phyloP scores from a whole-genome alignment of 2,113 vertebrate species.

The Oxyruncus cristatus region DNA sequence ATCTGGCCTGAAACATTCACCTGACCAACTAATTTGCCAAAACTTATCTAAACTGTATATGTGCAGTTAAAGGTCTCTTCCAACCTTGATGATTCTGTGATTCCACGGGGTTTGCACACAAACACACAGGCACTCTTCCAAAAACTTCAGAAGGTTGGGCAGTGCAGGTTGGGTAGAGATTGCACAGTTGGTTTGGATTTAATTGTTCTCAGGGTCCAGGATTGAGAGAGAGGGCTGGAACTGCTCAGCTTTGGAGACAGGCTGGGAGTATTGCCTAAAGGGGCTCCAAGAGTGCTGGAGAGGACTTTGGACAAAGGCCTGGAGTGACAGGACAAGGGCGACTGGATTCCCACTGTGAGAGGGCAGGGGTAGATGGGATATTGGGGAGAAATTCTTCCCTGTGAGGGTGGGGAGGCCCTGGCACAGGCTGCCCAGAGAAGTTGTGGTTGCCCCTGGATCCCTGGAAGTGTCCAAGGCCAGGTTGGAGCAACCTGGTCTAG shows the following conservation, averaged over 20 bases:
- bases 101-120: neutral
- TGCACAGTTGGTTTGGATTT: neutral
- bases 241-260: neutral
- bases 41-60: neutral
- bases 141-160: neutral
- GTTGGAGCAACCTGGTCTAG: rapidly evolving
- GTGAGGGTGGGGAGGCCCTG: neutral
- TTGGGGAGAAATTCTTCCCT: rapidly evolving
- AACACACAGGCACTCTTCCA: neutral
- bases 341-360: neutral
- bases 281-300: neutral
- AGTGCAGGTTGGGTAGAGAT: neutral
- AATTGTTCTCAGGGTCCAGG: neutral
- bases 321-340: neutral
- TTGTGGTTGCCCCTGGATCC: neutral
- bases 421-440: neutral
- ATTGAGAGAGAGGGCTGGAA: neutral
- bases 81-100: neutral
- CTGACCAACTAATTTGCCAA: neutral
- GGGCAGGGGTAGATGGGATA: rapidly evolving
- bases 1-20: neutral
- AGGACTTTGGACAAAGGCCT: neutral
- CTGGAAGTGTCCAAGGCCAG: neutral
- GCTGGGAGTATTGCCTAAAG: neutral
- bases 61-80: neutral